Conservation (phyloP, 2,888 invertebrate genomes). For the Spodoptera exigua region DNA sequence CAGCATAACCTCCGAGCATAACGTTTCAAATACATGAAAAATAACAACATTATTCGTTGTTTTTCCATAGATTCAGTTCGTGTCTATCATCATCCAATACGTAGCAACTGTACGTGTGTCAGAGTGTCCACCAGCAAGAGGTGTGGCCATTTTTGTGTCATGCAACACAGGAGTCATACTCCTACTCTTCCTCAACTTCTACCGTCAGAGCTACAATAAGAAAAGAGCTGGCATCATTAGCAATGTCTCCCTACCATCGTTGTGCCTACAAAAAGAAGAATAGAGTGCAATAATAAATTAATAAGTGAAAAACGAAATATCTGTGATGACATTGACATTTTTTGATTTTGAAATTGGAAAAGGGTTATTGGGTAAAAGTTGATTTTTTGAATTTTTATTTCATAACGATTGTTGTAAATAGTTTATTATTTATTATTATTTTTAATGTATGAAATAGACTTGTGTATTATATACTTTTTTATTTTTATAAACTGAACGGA, state of each 20-base stretch:
- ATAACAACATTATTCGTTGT: not conserved
- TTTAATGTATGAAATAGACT: slow-evolving; percentile 14
- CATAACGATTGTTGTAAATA: slow-evolving; percentile 37
- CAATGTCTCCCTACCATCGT: slow-evolving; percentile 29
- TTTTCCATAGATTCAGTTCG: slow-evolving; percentile 89
- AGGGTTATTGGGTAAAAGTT: slow-evolving; percentile 5
- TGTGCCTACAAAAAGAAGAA: slow-evolving; percentile 53
- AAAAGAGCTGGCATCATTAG: slow-evolving; percentile 38
- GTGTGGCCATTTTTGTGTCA: slow-evolving; percentile 87
- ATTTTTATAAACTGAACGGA: not conserved
- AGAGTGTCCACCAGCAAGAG: slow-evolving; percentile 90
- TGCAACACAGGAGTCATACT: slow-evolving; percentile 89
- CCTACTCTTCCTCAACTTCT: slow-evolving; percentile 91
- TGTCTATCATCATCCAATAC: slow-evolving; percentile 90
- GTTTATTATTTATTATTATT: slow-evolving; percentile 9
- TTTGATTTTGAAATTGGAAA: slow-evolving; percentile 1
- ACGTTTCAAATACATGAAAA: too few species aligned
- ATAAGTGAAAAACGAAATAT: slow-evolving; percentile 27
- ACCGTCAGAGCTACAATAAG: slow-evolving; percentile 80
- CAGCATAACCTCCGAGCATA: too few species aligned
- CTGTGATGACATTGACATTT: slow-evolving; percentile 37
- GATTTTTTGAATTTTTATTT: slow-evolving; percentile 6
- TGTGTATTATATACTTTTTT: not conserved
- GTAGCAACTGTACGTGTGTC: slow-evolving; percentile 81
- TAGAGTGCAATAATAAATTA: slow-evolving; percentile 18